phyloP scores from a whole-genome alignment of 2,797 vertebrate genomes.

The Zenarchopterus dispar region DNA sequence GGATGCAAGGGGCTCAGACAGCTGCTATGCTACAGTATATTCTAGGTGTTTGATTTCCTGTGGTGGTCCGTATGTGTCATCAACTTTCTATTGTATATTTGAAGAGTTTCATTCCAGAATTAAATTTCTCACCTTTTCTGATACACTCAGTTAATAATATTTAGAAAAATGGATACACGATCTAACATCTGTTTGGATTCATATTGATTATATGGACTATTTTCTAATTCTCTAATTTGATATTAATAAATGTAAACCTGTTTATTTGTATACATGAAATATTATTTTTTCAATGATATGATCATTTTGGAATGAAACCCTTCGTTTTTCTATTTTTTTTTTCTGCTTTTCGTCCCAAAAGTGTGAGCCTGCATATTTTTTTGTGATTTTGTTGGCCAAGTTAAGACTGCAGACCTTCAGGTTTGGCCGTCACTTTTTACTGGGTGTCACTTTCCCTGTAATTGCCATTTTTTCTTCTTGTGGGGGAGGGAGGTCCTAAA shows the following conservation, averaged over 20 bases:
- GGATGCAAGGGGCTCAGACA: slow-evolving; percentile 69
- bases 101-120: slow-evolving; percentile 77
- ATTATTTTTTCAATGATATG: too few relatives aligned
- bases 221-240: too few relatives aligned
- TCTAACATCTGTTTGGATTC: slow-evolving; percentile 26
- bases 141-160: slow-evolving; percentile 15
- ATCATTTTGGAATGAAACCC: slow-evolving; percentile 76
- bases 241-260: too few relatives aligned
- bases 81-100: slow-evolving; percentile 73
- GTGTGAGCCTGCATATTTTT: slow-evolving; percentile 64
- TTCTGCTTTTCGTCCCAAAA: slow-evolving; percentile 60
- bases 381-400: slow-evolving; percentile 29
- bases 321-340: slow-evolving; percentile 59
- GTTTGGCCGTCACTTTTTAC: slow-evolving; percentile 56
- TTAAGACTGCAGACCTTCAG: slow-evolving; percentile 65
- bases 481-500: slow-evolving; percentile 18
- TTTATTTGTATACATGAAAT: too few relatives aligned
- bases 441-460: slow-evolving; percentile 39
- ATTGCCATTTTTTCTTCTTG: slow-evolving; percentile 51
- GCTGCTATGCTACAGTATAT: slow-evolving; percentile 74
- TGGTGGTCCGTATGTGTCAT: slow-evolving; percentile 77
- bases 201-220: background rate
- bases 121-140: slow-evolving; percentile 14
- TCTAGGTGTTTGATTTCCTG: slow-evolving; percentile 77
- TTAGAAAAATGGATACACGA: background rate